Evolutionary conservation across 2,113 vertebrate species (phyloP), one percentile per base, ranked within the genome.

Genomic region (Python bivittatus): DNA sequence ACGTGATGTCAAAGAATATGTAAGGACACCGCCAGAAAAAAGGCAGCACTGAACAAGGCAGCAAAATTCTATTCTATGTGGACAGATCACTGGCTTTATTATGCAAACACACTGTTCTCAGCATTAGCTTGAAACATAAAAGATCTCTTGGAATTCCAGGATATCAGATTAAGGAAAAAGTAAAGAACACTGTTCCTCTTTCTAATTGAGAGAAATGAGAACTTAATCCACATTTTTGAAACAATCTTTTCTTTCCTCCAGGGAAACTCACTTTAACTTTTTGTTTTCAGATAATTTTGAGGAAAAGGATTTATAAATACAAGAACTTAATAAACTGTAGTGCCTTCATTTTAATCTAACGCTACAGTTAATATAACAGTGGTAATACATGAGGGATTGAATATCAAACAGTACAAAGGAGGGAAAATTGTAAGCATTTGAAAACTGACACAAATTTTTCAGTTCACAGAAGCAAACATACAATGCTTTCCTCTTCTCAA

Each of bases 181-280:
- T 94, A 89, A 96, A 96, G 92, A 96, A 96, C 96, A 95, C 56
- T 93, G 91, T 86, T 64, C 91, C 83, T 83, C 29, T 83, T 97
- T 97, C 92, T 94, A 92, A 96, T 86, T 91, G 96, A 90, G 97
- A 95, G 60, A 84, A 95, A 95, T n/a, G 89, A 84, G 93, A 95
- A 87, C 93, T 96, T 96, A 97, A 97, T 98, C 96, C 96, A 97
- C 94, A 97, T 97, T 96, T 97, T 96, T 97, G 92, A 97, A 98
- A 97, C 94, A 94, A 93, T 95, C 93, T 95, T 56, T 0, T 97
- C 96, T 96, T 96, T 95, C 23, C 48, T 27, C 54, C 95, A 96
- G 90, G 97, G 96, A 97, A 93, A 96, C 88, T 91, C 91, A 83
- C 86, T 97, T 96, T 94, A 94, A 92, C 79, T 93, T 97, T 97